A percentile compares a stretch with the other conserved stretches of the same genome.
These are phyloP conservation scores for Sarcophaga rosellei DNA, from an alignment of 2,888 invertebrate genomes.

Conservation along the genomic window DNA sequence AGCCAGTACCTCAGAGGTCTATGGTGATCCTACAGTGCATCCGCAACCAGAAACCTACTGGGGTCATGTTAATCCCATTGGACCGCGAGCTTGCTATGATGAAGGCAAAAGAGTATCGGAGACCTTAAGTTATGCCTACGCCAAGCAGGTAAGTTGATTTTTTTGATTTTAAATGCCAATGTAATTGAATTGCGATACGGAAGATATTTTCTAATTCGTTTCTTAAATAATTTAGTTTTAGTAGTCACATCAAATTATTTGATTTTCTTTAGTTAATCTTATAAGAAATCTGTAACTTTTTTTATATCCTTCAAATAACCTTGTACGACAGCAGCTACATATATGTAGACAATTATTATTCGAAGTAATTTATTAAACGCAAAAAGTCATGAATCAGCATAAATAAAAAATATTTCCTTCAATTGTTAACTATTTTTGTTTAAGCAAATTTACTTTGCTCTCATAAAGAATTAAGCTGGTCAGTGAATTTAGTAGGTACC, in stretches of 20 bases:
- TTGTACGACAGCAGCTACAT: not conserved
- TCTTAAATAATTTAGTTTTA: too few species aligned
- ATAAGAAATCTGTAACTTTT: not conserved
- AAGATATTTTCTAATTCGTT: too few species aligned
- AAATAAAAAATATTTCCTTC: too few species aligned
- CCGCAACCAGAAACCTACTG: slow-evolving; percentile 99
- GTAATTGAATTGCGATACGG: not conserved
- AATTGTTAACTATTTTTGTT: too few species aligned
- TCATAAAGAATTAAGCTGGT: too few species aligned
- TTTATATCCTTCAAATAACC: not conserved
- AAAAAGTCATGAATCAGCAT: too few species aligned
- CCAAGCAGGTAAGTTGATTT: slow-evolving; percentile 86
- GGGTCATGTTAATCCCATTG: slow-evolving; percentile 99
- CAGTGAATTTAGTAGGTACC: too few species aligned
- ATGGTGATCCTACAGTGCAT: slow-evolving; percentile 99
- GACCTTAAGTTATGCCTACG: slow-evolving; percentile 96
- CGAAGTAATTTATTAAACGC: too few species aligned
- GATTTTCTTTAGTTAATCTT: too few species aligned
- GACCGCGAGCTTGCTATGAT: slow-evolving; percentile 98
- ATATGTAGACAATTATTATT: too few species aligned
- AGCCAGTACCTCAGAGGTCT: slow-evolving; percentile 99
- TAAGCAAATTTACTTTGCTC: too few species aligned
- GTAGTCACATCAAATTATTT: too few species aligned
- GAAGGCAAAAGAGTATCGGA: slow-evolving; percentile 99
- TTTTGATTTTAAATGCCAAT: not conserved